A percentile compares a stretch with the other conserved stretches of the same genome.
Conservation (phyloP, 2,113 vertebrate genomes). For the Stigmatopora argus region DNA sequence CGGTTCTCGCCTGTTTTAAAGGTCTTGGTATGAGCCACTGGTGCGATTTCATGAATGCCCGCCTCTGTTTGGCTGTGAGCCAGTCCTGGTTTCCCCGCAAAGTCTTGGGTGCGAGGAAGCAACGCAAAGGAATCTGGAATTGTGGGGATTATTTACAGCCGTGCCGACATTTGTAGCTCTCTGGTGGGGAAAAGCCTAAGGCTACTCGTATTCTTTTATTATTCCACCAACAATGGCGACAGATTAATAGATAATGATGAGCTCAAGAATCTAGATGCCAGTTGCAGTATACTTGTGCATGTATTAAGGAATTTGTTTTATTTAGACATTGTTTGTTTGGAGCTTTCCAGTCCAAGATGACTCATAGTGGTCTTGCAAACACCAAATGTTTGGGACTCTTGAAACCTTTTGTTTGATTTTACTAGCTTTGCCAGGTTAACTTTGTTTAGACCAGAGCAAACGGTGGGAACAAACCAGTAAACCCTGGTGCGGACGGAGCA, state of each 20-base stretch:
- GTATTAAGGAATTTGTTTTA: not conserved
- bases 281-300: not conserved
- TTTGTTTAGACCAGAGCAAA: too few species aligned
- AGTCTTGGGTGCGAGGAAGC: constrained; percentile 44
- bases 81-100: constrained; percentile 53
- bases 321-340: constrained; percentile 2
- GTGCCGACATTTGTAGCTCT: constrained; percentile 54
- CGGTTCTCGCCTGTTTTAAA: constrained; percentile 42
- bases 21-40: constrained; percentile 43
- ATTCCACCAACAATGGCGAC: constrained; percentile 32
- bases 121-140: constrained; percentile 51
- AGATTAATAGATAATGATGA: constrained; percentile 47
- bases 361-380: constrained; percentile 8
- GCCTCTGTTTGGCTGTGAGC: constrained; percentile 56
- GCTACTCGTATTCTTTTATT: constrained; percentile 45
- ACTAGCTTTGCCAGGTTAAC: constrained; percentile 2
- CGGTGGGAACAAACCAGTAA: too few species aligned
- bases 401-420: constrained; percentile 6
- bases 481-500: too few species aligned
- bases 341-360: constrained; percentile 25
- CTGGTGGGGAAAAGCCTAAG: constrained; percentile 35
- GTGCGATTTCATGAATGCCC: constrained; percentile 50
- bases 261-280: constrained; percentile 20
- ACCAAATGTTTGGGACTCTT: not conserved
- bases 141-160: constrained; percentile 61